Percentiles rank a stretch among this genome's conserved stretches.
Evolutionary conservation across 2,888 invertebrate species (phyloP).

Genomic region (Cheilosia grossa): DNA sequence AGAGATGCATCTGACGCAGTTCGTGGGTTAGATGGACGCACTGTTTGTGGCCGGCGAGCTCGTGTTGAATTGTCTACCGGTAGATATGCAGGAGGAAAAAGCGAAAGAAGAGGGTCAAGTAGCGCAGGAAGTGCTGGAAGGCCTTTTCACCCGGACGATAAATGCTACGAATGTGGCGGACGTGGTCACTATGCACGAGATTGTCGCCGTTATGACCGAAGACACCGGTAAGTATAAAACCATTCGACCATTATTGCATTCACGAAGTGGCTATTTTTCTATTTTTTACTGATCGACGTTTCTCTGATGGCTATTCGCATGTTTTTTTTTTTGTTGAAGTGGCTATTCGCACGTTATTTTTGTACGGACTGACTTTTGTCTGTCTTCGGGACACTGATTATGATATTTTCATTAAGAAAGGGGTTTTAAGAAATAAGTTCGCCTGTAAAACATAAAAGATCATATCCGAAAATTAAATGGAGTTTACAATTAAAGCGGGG

Average conservation of each 20-base stretch:
- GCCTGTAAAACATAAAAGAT: no score
- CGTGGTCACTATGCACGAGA: constrained; percentile 97
- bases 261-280: no score
- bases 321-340: no score
- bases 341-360: no score
- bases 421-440: no score
- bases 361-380: no score
- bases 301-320: no score
- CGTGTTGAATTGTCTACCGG: constrained; percentile 97
- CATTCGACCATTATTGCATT: neutral
- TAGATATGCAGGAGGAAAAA: constrained; percentile 85
- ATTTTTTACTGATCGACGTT: no score
- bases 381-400: no score
- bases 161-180: constrained; percentile 97
- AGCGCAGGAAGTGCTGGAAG: constrained; percentile 80
- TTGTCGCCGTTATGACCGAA: constrained; percentile 88
- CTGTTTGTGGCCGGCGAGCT: constrained; percentile 94
- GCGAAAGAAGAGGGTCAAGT: constrained; percentile 78
- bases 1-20: constrained; percentile 96
- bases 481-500: no score
- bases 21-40: constrained; percentile 89
- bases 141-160: constrained; percentile 92
- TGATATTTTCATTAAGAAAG: no score
- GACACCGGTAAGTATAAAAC: constrained; percentile 84
- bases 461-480: no score